Base-by-base conservation (phyloP, 1,140 invertebrate genomes). In the Battus philenor region DNA sequence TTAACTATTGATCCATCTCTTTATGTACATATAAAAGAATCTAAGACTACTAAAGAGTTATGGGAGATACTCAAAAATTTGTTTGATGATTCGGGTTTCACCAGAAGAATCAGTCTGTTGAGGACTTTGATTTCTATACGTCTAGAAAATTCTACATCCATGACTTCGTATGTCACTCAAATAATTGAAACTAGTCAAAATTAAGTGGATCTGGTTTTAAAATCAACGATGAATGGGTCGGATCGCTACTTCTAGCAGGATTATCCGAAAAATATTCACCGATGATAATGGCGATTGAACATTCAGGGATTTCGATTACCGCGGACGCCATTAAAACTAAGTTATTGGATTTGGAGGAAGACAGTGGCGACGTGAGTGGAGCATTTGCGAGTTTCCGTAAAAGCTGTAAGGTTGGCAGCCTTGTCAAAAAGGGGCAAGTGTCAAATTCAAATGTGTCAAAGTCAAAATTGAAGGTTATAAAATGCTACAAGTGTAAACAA, bases 311-410 rank as follows among this genome's bases (percentile, higher is more conserved):
- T 6, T 3, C 6, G 6, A 27, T 27, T 9, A 27, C 24, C 4
- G 2, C 24, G 2, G 24, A 27, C 24, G 24, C 24, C 24, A 27
- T 27, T 27, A 27, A 27, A 27, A n/a, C 4, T 4, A 27, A 27
- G 8, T 27, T 27, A 2, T 6, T 27, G 24, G 24, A 27, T n/a
- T 6, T 27, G 24, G 24, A 38, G 10, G 5, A 27, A 17, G 27
- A 44, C 9, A 6, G 2, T 29, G 13, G 7, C 9, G 17, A 26
- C 7, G 16, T 15, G 0, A 27, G 22, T 47, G 31, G 30, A 33
- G 16, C 13, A 15, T 27, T 26, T 10, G 39, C 32, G 30, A 20
- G 24, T 30, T 51, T 46, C 10, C 16, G 20, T 10, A 7, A 10
- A n/a, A n/a, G n/a, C n/a, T n/a, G n/a, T n/a, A n/a, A n/a, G n/a